Evolutionary conservation across 2,888 invertebrate genomes (phyloP), one percentile per base, ranked within the genome.

Genomic region (Orthonevra nobilis): DNA sequence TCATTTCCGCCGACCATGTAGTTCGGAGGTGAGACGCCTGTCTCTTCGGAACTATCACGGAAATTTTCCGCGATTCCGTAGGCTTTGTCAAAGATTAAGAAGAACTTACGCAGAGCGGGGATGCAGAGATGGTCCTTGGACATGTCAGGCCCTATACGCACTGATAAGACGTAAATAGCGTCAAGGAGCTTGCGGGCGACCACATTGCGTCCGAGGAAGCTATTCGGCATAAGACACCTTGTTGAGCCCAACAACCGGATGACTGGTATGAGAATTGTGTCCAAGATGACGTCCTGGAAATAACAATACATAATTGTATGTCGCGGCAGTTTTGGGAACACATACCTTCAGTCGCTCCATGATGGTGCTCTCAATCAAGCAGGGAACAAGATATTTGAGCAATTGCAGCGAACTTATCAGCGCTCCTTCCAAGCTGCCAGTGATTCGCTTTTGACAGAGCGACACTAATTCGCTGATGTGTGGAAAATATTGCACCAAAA

Each of bases 401-500:
- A 97, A 90, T 74, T 95, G 94, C 79, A 97, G 88, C 64, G 95
- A 94, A 0, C 96, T 96, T 32, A 97, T 93, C 3, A 97, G 91
- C 2, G 96, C 97, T 12, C 96, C 96, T 90, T 98, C 98, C 48
- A 97, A 90, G 85, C 95, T 95, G 2, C 92, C 89, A 0, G 96
- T 96, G 81, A 98, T 89, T 81, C 95, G 92, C 74, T 94, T 92
- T 74, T 94, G 93, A 83, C 96, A 96, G 10, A 95, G 91, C 1
- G 94, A 93, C 46, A 96, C 93, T 74, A 97, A 87, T 86, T 97
- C 97, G 23, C 94, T 93, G 90, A 96, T 94, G 86, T 97, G 96
- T 0, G 97, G 96, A 81, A 97, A 90, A 89, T 97, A 97, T 88
- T 97, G 97, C 82, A 95, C 90, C 81, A 97, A 90, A 84, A 97